A percentile compares a stretch with the other conserved stretches of the same genome.
Evolutionary conservation across 2,888 invertebrate species (phyloP).

Genomic region (Anthrax anthrax): DNA sequence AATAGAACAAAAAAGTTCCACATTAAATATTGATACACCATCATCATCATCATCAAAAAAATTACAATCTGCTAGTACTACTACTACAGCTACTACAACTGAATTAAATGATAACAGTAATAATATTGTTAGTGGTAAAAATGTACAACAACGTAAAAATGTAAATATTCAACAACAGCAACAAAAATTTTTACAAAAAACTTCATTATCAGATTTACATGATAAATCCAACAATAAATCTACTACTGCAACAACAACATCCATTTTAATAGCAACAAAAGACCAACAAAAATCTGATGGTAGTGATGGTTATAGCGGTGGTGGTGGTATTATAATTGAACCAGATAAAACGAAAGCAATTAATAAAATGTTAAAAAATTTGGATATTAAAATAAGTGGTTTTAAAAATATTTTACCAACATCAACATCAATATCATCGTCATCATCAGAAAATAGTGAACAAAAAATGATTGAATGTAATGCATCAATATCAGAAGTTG

Average conservation of each 20-base stretch:
- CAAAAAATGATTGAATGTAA: slow-evolving; percentile 28
- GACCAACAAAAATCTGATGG: too few species aligned
- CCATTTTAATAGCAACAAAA: neutral
- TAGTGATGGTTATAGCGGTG: too few species aligned
- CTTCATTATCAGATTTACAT: too few species aligned
- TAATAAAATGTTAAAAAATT: slow-evolving; percentile 32
- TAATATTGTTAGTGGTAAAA: neutral
- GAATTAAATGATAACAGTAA: too few species aligned
- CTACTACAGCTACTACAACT: too few species aligned
- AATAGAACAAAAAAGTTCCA: neutral
- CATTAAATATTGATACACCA: neutral
- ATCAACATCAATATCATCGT: too few species aligned
- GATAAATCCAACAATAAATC: too few species aligned
- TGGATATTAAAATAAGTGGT: slow-evolving; percentile 33
- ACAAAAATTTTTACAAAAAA: neutral
- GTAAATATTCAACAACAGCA: neutral
- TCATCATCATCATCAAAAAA: neutral
- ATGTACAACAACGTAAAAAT: neutral
- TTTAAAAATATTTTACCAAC: slow-evolving; percentile 28
- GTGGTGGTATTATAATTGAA: too few species aligned
- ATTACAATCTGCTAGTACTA: neutral
- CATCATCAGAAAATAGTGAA: slow-evolving; percentile 29
- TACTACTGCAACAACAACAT: neutral
- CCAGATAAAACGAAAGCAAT: slow-evolving; percentile 31
- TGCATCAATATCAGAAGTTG: slow-evolving; percentile 35